Percentiles rank a stretch among this genome's conserved stretches.
Evolutionary conservation across 2,888 invertebrate species (phyloP).

Genomic region (Epistrophe grossulariae): DNA sequence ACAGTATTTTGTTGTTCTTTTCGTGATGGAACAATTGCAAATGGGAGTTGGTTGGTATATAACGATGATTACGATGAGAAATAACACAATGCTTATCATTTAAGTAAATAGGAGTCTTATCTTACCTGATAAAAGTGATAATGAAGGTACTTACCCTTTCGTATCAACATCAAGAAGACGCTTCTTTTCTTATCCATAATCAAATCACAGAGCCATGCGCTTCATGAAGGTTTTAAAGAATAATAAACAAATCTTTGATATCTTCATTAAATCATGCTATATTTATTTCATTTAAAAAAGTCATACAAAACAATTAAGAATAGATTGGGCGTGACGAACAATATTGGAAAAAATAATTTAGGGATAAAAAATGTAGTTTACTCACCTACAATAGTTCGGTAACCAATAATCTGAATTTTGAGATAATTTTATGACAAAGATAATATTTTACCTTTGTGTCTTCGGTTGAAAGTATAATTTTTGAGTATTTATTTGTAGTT

Average conservation of each 20-base stretch:
- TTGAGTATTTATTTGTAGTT: neutral
- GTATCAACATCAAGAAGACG: neutral
- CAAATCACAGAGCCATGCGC: neutral
- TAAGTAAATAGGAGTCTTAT: conserved; percentile 45
- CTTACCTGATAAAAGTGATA: conserved; percentile 42
- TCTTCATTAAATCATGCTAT: conserved; percentile 9
- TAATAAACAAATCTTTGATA: neutral
- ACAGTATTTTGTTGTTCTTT: neutral
- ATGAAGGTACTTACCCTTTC: conserved; percentile 7
- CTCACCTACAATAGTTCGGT: neutral
- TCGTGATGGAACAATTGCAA: conserved; percentile 27
- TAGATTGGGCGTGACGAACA: conserved; percentile 25
- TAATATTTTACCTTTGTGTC: neutral
- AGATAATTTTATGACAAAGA: neutral
- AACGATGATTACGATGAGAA: conserved; percentile 18
- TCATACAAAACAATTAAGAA: neutral
- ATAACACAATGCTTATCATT: conserved; percentile 43
- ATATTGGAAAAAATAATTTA: neutral
- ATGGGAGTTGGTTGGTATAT: conserved; percentile 16
- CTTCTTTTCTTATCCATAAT: conserved; percentile 1
- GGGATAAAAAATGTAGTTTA: neutral
- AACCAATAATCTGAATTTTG: neutral
- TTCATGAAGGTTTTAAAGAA: neutral
- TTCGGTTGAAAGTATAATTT: neutral
- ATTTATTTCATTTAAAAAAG: conserved; percentile 1